A percentile compares a stretch with the other conserved stretches of the same genome.
Evolutionary conservation across 1,140 invertebrate genomes (phyloP).

Genomic region (Drosophila persimilis): DNA sequence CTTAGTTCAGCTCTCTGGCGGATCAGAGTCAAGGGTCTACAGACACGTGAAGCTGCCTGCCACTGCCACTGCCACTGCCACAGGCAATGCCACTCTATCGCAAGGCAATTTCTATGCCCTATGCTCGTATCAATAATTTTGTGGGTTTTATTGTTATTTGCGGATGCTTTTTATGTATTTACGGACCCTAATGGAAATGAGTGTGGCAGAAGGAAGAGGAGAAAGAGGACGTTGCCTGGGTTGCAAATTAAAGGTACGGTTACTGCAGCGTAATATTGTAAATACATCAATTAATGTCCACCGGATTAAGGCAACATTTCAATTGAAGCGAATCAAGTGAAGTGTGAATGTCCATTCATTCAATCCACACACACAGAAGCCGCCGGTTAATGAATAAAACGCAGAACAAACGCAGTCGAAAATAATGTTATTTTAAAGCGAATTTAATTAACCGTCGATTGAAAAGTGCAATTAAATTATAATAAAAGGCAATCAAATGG

Average conservation of each 20-base stretch:
- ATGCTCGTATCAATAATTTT: constrained; percentile 75
- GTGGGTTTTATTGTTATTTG: constrained; percentile 79
- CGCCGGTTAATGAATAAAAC: background rate
- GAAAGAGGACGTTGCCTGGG: no score
- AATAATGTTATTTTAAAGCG: background rate
- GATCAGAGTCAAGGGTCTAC: background rate
- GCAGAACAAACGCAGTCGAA: constrained; percentile 10
- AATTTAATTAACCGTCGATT: background rate
- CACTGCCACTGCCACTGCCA: background rate
- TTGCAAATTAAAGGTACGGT: background rate
- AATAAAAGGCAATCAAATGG: constrained; percentile 53
- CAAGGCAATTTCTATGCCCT: constrained; percentile 62
- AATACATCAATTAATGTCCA: no score
- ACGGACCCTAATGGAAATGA: constrained; percentile 1
- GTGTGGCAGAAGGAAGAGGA: no score
- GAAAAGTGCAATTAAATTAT: constrained; percentile 12
- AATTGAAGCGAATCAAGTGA: constrained; percentile 3
- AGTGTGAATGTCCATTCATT: no score
- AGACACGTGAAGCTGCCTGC: constrained; percentile 32
- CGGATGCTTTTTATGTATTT: constrained; percentile 71
- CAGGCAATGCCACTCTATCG: constrained; percentile 23
- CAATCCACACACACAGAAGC: background rate
- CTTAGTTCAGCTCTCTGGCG: constrained; percentile 49
- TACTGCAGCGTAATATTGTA: no score
- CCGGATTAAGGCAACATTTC: background rate